Evolutionary conservation across 2,888 invertebrate genomes (phyloP), one percentile per base, ranked within the genome.

Genomic region (Polyploca ridens): DNA sequence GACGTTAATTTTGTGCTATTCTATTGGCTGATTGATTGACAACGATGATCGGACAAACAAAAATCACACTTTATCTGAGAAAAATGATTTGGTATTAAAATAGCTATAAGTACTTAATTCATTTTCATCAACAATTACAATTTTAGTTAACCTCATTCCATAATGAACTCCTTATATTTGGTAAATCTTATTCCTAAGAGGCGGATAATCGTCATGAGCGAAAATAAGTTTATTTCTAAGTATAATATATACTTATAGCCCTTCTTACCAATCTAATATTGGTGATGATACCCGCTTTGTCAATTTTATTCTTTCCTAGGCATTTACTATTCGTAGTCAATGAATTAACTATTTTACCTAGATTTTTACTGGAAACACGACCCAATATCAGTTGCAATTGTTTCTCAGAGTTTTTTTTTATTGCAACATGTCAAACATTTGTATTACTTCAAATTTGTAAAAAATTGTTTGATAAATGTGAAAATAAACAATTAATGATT

Each of bases 201-300:
- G 90, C 90, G 90, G 90, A 90, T 86, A 86, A 83, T 86, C 83
- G 83, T 89, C 86, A 83, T 89, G 90, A 89, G 89, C 90, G 85
- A 85, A 84, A 84, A 77, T 81, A 81, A 41, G 38, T 3, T 60
- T 61, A 41, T 35, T 13, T 44, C 41, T 61, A 41, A 61, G 33
- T 61, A 41, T 61, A 41, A 54, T 61, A 16, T 38, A 61, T 61
- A 61, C 41, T 61, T 61, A 41, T 61, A 61, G 61, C 61, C 61
- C 6, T 19, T 27, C 16, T 41, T 44, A 61, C 61, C 61, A 61
- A 41, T 61, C 54, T 54, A 54, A 54, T 19, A 54, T 54, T 19
- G n/a, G 54, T 54, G 54, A 54, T 54, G 19, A 19, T 54, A 54
- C 54, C 16, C 16, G 54, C 54, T 54, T 54, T n/a, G n/a, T 19